These are phyloP conservation scores for Trachelipus rathkii DNA, from an alignment of 1,140 invertebrate genomes.

Conservation along the genomic window DNA sequence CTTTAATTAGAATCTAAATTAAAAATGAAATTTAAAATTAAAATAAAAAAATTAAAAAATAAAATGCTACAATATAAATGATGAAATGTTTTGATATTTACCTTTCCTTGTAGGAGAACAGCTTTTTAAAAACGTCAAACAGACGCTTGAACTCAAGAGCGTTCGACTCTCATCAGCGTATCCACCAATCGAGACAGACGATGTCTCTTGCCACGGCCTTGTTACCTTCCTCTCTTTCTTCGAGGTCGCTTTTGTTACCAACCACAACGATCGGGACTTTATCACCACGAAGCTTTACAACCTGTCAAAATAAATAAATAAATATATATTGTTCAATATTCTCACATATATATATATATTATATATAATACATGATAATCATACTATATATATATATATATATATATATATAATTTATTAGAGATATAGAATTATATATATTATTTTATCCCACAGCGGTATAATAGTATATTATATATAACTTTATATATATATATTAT, in stretches of 20 bases:
- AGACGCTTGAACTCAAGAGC: slow-evolving; percentile 52
- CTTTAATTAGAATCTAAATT: too few species aligned
- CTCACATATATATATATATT: too few species aligned
- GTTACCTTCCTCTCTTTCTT: slow-evolving; percentile 52
- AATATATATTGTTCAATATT: too few species aligned
- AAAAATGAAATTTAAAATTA: too few species aligned
- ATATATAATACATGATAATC: too few species aligned
- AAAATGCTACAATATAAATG: not conserved
- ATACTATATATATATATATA: too few species aligned
- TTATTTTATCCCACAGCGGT: too few species aligned
- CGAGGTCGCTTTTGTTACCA: slow-evolving; percentile 82
- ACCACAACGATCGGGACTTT: slow-evolving; percentile 80
- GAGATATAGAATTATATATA: too few species aligned
- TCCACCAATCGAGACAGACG: slow-evolving; percentile 80
- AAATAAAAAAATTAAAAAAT: too few species aligned
- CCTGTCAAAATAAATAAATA: not conserved
- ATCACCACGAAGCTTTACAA: not conserved
- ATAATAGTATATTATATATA: too few species aligned
- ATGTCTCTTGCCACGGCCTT: slow-evolving; percentile 73
- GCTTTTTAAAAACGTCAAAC: not conserved
- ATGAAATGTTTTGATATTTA: not conserved
- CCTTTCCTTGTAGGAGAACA: not conserved
- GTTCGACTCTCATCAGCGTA: slow-evolving; percentile 81
- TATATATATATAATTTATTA: too few species aligned
- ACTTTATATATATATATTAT: too few species aligned